Evolutionary conservation across 2,888 invertebrate genomes (phyloP), one percentile per base, ranked within the genome.

Genomic region (Amblyjoppa fuscipennis): DNA sequence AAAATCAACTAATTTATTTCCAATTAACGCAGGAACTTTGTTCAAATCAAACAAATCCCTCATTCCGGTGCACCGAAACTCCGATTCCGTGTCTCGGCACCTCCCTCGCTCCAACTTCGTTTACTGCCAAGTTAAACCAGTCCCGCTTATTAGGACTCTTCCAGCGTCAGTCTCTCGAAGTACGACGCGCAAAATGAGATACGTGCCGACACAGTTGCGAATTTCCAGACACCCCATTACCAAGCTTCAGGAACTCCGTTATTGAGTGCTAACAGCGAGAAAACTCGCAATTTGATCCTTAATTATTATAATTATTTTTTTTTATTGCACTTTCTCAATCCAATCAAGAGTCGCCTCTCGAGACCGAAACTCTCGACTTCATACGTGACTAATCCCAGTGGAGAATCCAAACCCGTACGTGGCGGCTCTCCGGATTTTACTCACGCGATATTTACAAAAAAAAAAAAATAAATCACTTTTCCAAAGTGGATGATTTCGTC

Each of bases 171-270:
- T 56, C 56, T 53, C 31, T 16, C 31, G 20, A 34, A 64, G 64
- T 34, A 7, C 6, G 38, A 64, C 7, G 34, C 64, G 6, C 16
- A 64, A 34, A 64, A n/a, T 64, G 31, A 64, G 38, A 61, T 68
- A 41, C 68, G 68, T 41, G 68, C 38, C 38, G 41, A 68, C 68
- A 41, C 20, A 41, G 68, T 68, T 25, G 9, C 41, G 13, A 28
- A 20, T 20, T 68, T 68, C n/a, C 20, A 13, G 59, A 25, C 41
- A 45, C 25, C 41, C 9, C 38, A n/a, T 68, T 68, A n/a, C 64
- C 9, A n/a, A 5, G 28, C n/a, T 7, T 13, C 31, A n/a, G n/a
- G 31, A 64, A 64, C 38, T 64, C n/a, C 9, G 34, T 64, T 16
- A 16, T 64, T 6, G 34, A 64, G 6, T 28, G 64, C n/a, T 7